These are phyloP conservation scores for Gavialis gangeticus DNA, from an alignment of 2,113 vertebrate genomes.

Conservation along the genomic window DNA sequence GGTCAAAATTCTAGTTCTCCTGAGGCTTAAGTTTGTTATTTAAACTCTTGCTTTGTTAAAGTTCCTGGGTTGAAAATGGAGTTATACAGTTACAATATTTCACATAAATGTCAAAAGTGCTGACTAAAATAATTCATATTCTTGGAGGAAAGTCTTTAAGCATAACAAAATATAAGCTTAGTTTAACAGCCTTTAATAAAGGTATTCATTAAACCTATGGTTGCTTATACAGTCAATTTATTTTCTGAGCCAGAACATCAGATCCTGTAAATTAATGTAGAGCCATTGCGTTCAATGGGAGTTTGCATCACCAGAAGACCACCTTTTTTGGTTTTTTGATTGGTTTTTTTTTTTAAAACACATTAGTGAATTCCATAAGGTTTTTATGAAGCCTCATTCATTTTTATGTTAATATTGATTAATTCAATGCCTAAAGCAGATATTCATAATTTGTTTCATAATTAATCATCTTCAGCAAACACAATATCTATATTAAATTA, in stretches of 20 bases:
- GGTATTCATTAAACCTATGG: not conserved
- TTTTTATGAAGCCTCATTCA: not conserved
- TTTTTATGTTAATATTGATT: not conserved
- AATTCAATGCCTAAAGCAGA: slow-evolving; percentile 26
- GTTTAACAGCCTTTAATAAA: not conserved
- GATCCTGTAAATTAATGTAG: not conserved
- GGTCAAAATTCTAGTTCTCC: not conserved
- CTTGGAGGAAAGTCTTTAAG: not conserved
- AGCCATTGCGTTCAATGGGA: not conserved
- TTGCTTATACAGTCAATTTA: not conserved
- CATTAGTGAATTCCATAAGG: not conserved
- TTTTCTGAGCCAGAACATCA: not conserved
- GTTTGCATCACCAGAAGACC: not conserved
- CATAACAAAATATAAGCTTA: not conserved
- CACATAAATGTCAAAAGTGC: not conserved
- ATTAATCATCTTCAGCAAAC: slow-evolving; percentile 55
- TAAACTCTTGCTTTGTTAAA: not conserved
- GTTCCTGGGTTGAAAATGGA: not conserved
- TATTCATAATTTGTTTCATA: slow-evolving; percentile 1
- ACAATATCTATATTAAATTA: slow-evolving; percentile 52
- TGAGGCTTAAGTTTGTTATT: not conserved
- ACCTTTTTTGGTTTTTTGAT: not conserved
- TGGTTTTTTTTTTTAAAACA: not conserved
- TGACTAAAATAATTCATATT: not conserved
- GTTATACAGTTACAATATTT: not conserved